Evolutionary conservation across 2,113 vertebrate species (phyloP).

Genomic region (Odocoileus hemionus): DNA sequence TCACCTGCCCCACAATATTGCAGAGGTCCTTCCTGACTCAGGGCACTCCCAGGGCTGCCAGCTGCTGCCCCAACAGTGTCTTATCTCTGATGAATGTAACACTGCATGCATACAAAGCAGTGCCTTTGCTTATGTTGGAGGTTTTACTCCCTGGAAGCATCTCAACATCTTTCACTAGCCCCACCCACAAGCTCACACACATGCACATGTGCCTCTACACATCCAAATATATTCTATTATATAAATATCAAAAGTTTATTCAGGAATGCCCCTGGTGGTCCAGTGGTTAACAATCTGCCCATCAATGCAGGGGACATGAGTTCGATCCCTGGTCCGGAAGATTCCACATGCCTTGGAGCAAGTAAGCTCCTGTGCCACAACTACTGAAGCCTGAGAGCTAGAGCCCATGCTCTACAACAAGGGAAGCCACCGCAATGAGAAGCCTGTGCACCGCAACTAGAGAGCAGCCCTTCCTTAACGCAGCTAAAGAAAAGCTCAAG

Average conservation of each 20-base stretch:
- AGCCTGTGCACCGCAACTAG: neutral
- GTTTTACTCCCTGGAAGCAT: neutral
- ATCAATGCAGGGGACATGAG: neutral
- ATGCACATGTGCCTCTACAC: neutral
- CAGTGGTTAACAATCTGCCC: neutral
- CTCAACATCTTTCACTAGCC: neutral
- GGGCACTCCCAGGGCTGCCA: neutral
- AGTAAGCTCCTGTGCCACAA: rapidly evolving
- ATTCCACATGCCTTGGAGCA: neutral
- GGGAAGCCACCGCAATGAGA: neutral
- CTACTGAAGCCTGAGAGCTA: neutral
- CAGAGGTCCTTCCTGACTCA: neutral
- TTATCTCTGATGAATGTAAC: neutral
- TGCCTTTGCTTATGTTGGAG: neutral
- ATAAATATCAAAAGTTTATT: neutral
- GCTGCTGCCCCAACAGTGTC: neutral
- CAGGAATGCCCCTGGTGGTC: neutral
- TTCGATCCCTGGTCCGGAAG: neutral
- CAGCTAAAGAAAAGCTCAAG: neutral
- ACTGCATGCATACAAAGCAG: neutral
- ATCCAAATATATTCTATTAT: neutral
- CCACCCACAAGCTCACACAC: neutral
- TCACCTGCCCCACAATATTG: neutral
- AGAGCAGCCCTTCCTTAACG: neutral
- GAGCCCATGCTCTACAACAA: neutral